phyloP scores from a whole-genome alignment of 2,797 vertebrate species.

The Uromys caudimaculatus region DNA sequence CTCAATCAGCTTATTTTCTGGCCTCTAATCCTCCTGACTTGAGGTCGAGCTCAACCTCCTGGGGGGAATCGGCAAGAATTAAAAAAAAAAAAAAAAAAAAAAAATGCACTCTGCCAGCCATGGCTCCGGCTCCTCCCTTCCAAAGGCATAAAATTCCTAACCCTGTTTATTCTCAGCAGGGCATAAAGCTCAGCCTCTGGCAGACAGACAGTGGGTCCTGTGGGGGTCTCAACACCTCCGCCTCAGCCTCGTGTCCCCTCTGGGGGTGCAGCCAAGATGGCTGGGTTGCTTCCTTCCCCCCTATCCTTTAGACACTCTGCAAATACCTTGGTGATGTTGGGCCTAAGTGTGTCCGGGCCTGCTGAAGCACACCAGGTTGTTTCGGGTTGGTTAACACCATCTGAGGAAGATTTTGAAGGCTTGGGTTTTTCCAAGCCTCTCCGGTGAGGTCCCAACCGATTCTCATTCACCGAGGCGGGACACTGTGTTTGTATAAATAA shows the following conservation, averaged over 20 bases:
- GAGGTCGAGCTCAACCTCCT: conserved; percentile 12
- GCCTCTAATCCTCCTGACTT: conserved; percentile 51
- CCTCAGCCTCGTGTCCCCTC: neutral
- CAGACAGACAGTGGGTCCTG: conserved; percentile 40
- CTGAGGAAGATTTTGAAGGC: conserved; percentile 74
- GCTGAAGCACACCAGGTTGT: neutral
- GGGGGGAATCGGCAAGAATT: conserved; percentile 44
- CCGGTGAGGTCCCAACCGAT: conserved; percentile 54
- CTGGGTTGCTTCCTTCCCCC: neutral
- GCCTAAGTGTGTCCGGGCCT: conserved; percentile 42
- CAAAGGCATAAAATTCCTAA: conserved; percentile 75
- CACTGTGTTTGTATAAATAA: conserved; percentile 80
- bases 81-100: neutral
- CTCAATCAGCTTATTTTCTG: conserved; percentile 76
- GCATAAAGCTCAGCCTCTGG: conserved; percentile 55
- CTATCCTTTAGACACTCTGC: neutral
- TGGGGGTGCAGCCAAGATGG: neutral
- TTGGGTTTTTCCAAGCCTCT: conserved; percentile 62
- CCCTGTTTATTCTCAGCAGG: conserved; percentile 72
- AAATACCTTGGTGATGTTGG: conserved; percentile 9
- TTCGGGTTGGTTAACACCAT: conserved; percentile 41
- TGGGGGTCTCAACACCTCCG: neutral
- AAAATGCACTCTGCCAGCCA: conserved; percentile 63
- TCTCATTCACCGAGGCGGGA: conserved; percentile 74
- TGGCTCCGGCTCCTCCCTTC: conserved; percentile 56